phyloP scores from a whole-genome alignment of 2,113 vertebrate genomes.

The Sinocyclocheilus maitianheensis region DNA sequence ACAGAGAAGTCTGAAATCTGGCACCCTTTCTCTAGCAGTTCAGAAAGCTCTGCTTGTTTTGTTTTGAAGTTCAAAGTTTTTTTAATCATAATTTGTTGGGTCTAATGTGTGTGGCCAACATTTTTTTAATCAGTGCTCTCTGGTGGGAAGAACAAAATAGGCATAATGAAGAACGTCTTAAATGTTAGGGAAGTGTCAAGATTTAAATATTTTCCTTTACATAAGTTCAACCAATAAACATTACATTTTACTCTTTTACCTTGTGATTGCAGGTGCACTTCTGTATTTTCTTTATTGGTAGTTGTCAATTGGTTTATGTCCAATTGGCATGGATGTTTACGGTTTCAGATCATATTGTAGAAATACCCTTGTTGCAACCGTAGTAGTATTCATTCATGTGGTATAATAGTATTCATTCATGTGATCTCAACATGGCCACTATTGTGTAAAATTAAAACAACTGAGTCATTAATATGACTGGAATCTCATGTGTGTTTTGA shows the following conservation, averaged over 20 bases:
- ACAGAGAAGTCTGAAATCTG: slow-evolving; percentile 66
- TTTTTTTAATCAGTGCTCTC: neutral
- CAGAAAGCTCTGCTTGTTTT: neutral
- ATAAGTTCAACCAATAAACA: neutral
- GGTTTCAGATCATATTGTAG: neutral
- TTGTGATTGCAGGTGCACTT: neutral
- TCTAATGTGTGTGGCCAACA: neutral
- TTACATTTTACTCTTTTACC: neutral
- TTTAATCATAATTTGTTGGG: neutral
- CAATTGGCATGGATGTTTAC: neutral
- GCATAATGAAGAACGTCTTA: neutral
- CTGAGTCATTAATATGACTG: neutral
- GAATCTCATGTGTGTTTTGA: neutral
- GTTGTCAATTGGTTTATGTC: neutral
- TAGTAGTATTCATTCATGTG: too few species aligned
- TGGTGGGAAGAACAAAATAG: neutral
- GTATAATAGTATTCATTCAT: too few species aligned
- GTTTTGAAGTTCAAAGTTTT: neutral
- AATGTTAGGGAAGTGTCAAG: neutral
- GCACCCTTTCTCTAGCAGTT: slow-evolving; percentile 50
- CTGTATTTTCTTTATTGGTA: neutral
- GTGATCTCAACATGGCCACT: too few species aligned
- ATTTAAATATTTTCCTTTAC: neutral
- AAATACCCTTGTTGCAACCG: neutral
- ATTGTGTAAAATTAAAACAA: neutral